Conservation (phyloP, 2,113 vertebrate species). For the Fukomys damarensis region DNA sequence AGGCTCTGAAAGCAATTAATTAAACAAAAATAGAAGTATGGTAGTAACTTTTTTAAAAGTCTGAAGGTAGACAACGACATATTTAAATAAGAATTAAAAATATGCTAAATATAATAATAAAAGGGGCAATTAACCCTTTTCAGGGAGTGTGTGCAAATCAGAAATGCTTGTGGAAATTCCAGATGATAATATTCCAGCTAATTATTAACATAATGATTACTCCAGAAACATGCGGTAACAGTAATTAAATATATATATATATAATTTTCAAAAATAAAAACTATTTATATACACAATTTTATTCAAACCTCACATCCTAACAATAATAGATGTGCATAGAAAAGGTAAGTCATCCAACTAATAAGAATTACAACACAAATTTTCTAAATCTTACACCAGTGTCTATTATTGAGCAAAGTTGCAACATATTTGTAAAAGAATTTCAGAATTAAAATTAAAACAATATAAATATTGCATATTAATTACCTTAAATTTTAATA, state of each 20-base stretch:
- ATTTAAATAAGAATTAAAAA: slow-evolving; percentile 40
- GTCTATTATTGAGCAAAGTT: neutral
- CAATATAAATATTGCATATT: neutral
- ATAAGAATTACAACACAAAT: neutral
- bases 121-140: neutral
- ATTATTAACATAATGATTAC: neutral
- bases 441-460: slow-evolving; percentile 20
- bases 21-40: neutral
- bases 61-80: neutral
- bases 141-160: neutral
- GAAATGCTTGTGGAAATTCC: slow-evolving; percentile 13
- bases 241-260: neutral
- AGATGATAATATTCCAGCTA: neutral
- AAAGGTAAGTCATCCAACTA: neutral
- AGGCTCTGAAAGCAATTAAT: neutral
- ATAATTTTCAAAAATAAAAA: slow-evolving; percentile 16
- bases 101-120: slow-evolving; percentile 11
- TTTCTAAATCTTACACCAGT: neutral
- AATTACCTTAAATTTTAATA: neutral
- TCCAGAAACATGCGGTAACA: neutral
- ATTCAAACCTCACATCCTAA: neutral
- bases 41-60: neutral
- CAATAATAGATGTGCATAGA: neutral
- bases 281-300: neutral
- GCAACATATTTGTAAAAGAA: neutral